phyloP scores from a whole-genome alignment of 2,888 invertebrate genomes.

The Hyalella azteca region DNA sequence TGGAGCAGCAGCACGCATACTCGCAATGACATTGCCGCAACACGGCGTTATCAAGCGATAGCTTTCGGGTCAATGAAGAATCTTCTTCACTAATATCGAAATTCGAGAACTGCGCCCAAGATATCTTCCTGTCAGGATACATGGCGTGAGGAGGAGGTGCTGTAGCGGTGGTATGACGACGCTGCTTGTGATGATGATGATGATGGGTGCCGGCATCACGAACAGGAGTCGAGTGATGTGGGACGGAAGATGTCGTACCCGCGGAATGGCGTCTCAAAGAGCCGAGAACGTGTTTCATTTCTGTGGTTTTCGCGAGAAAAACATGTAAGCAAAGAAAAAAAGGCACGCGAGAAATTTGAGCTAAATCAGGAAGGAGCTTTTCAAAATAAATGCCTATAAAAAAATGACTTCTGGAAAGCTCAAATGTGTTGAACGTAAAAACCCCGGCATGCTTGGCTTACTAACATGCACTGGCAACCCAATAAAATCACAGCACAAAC shows the following conservation, averaged over 20 bases:
- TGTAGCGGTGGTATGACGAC: not conserved
- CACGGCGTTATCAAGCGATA: no score
- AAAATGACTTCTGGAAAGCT: no score
- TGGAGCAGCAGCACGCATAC: no score
- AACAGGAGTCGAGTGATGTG: not conserved
- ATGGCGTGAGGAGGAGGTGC: not conserved
- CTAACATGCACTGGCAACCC: no score
- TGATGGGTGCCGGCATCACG: not conserved
- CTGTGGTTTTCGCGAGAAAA: not conserved
- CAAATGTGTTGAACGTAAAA: no score
- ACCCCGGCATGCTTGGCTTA: no score
- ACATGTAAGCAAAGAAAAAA: not conserved
- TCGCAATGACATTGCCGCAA: no score
- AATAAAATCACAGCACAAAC: no score
- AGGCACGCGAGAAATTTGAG: not conserved
- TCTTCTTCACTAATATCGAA: not conserved
- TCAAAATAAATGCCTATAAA: no score
- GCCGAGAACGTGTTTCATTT: not conserved
- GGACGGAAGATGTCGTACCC: not conserved
- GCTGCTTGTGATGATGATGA: not conserved
- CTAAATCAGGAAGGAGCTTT: not conserved
- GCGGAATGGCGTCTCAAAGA: not conserved
- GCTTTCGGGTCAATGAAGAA: not conserved
- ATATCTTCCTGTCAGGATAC: not conserved
- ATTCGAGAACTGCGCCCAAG: not conserved